Conservation (phyloP, 2,888 invertebrate genomes). For the Drosophila subsilvestris region DNA sequence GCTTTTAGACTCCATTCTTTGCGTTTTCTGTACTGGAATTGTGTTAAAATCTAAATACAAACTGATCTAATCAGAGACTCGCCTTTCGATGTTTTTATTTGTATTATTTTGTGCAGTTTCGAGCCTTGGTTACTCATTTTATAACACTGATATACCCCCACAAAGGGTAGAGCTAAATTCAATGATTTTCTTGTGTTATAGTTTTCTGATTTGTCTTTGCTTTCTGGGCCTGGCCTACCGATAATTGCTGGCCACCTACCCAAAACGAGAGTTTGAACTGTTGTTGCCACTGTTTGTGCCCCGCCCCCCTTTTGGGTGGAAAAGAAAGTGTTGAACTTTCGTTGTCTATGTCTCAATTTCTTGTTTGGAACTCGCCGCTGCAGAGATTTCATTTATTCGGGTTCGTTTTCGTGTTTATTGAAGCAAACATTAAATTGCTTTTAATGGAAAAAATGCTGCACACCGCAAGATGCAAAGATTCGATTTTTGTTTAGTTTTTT, state of each 20-base stretch:
- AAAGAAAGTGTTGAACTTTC: slow-evolving; percentile 74
- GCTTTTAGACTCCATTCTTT: neutral
- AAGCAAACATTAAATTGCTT: slow-evolving; percentile 69
- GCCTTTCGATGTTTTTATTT: neutral
- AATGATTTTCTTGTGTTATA: slow-evolving; percentile 18
- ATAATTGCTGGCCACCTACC: slow-evolving; percentile 64
- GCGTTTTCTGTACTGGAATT: too few relatives aligned
- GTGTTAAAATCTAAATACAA: fast-evolving
- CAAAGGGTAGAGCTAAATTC: neutral
- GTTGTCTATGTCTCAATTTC: slow-evolving; percentile 62
- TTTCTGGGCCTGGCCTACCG: slow-evolving; percentile 21
- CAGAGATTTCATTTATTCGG: slow-evolving; percentile 31
- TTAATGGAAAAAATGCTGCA: slow-evolving; percentile 51
- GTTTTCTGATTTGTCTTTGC: slow-evolving; percentile 30
- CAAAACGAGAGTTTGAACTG: slow-evolving; percentile 50
- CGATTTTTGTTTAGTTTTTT: slow-evolving; percentile 11
- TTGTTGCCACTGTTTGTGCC: slow-evolving; percentile 53
- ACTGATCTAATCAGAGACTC: neutral
- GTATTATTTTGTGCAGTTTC: too few relatives aligned
- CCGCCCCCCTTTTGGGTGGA: slow-evolving; percentile 20
- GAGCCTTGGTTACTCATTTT: too few relatives aligned
- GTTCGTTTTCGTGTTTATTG: slow-evolving; percentile 55
- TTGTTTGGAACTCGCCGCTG: slow-evolving; percentile 27
- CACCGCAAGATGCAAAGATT: slow-evolving; percentile 59
- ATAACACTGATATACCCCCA: too few relatives aligned